These are phyloP conservation scores for Anarrhichthys ocellatus DNA, from an alignment of 2,113 vertebrate species.

Conservation along the genomic window DNA sequence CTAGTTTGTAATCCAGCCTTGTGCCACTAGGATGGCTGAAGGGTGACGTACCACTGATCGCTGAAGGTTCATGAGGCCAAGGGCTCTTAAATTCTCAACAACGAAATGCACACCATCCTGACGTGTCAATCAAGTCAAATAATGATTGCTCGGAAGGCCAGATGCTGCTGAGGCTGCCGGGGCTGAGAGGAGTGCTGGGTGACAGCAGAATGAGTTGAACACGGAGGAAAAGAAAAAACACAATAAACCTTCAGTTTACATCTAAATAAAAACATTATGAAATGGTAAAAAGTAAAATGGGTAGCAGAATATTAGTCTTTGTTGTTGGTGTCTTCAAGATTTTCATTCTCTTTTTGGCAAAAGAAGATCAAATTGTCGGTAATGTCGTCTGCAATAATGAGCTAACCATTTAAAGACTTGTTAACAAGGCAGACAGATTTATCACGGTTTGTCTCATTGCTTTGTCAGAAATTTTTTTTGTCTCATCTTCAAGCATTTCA, in stretches of 20 bases:
- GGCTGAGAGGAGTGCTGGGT: conserved; percentile 18
- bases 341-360: background rate
- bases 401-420: conserved; percentile 30
- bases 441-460: conserved; percentile 53
- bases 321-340: background rate
- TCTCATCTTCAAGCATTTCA: conserved; percentile 67
- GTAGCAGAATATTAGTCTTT: background rate
- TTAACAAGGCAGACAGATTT: conserved; percentile 48
- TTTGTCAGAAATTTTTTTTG: conserved; percentile 49
- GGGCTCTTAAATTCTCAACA: conserved; percentile 81
- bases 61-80: conserved; percentile 78
- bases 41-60: conserved; percentile 79
- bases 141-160: conserved; percentile 64
- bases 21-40: conserved; percentile 67
- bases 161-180: conserved; percentile 28
- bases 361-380: background rate
- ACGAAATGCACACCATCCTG: conserved; percentile 83
- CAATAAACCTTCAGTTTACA: conserved; percentile 14
- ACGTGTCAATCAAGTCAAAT: conserved; percentile 79
- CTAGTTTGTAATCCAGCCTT: background rate
- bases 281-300: background rate
- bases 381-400: conserved; percentile 27
- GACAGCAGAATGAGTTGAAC: conserved; percentile 9
- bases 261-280: background rate
- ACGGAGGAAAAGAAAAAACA: conserved; percentile 11